These are phyloP conservation scores for Apostichopus japonicus DNA, from an alignment of 35 echinoderm and acorn worm species.

Conservation along the genomic window DNA sequence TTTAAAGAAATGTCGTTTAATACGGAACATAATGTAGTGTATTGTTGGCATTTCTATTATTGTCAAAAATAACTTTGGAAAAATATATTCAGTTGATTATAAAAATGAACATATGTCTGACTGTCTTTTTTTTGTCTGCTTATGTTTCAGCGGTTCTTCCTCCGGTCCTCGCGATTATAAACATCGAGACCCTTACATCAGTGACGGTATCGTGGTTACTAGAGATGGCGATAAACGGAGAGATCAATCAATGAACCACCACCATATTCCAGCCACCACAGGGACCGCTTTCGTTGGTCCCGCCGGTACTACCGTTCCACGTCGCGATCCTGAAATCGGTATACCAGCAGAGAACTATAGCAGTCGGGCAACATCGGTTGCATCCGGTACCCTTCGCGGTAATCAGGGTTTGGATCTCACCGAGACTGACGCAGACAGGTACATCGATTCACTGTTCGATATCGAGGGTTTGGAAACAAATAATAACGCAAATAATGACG, in stretches of 20 bases:
- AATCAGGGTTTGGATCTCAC: constrained; percentile 4
- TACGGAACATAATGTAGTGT: too few relatives aligned
- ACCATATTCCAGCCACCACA: not conserved
- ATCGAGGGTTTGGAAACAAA: constrained; percentile 21
- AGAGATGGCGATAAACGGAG: not conserved
- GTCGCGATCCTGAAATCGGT: constrained; percentile 41
- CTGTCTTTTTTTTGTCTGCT: constrained; percentile 11
- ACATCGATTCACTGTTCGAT: constrained; percentile 50
- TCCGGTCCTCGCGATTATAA: constrained; percentile 50
- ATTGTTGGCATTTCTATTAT: too few relatives aligned
- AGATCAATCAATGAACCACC: not conserved
- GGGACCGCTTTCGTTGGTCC: constrained; percentile 5
- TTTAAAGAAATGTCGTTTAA: too few relatives aligned
- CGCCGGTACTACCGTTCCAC: not conserved
- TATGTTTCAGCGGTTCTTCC: constrained; percentile 4
- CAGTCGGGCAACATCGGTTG: constrained; percentile 36
- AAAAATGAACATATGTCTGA: not conserved
- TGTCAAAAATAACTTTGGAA: not conserved
- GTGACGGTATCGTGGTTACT: constrained; percentile 27
- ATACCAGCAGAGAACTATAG: constrained; percentile 53
- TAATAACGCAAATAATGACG: not conserved
- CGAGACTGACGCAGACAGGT: not conserved
- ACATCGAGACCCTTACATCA: constrained; percentile 35
- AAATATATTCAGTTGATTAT: not conserved
- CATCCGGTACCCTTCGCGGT: constrained; percentile 30